Conservation (phyloP, 1,140 invertebrate genomes). For the Phortica variegata region DNA sequence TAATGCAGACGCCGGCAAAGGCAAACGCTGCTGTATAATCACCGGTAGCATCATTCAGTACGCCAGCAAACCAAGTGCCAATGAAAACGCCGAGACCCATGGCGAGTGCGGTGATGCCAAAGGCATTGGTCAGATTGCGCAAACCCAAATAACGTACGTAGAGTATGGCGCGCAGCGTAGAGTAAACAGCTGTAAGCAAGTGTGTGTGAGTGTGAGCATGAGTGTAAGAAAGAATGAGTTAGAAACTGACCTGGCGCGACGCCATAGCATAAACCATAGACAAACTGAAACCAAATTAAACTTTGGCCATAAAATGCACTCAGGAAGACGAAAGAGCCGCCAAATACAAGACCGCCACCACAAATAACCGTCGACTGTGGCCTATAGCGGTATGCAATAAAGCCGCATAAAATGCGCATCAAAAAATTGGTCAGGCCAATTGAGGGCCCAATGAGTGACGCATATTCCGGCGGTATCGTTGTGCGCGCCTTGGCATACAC, state of each 20-base stretch:
- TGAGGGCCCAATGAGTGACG: conserved; percentile 26
- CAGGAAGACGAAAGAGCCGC: conserved; percentile 24
- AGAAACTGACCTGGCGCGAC: conserved; percentile 66
- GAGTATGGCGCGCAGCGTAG: conserved; percentile 40
- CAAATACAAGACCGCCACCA: conserved; percentile 36
- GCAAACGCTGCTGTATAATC: conserved; percentile 25
- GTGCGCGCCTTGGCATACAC: conserved; percentile 32
- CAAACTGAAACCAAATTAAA: conserved; percentile 64
- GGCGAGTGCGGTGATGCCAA: conserved; percentile 39
- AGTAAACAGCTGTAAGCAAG: conserved; percentile 31
- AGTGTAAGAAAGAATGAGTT: neutral
- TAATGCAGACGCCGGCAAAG: conserved; percentile 40
- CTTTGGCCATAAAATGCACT: conserved; percentile 41
- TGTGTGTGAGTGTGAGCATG: neutral
- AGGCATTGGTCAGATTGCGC: conserved; percentile 47
- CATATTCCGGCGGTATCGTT: conserved; percentile 19
- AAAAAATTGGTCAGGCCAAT: conserved; percentile 37
- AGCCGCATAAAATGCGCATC: conserved; percentile 28
- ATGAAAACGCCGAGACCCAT: conserved; percentile 45
- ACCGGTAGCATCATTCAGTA: conserved; percentile 16
- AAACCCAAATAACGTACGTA: conserved; percentile 44
- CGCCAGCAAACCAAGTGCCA: conserved; percentile 36
- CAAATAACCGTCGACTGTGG: conserved; percentile 31
- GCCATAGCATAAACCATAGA: conserved; percentile 81
- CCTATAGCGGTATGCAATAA: conserved; percentile 31